Conservation (phyloP, 2,888 invertebrate species). For the Caradrina clavipalpis region DNA sequence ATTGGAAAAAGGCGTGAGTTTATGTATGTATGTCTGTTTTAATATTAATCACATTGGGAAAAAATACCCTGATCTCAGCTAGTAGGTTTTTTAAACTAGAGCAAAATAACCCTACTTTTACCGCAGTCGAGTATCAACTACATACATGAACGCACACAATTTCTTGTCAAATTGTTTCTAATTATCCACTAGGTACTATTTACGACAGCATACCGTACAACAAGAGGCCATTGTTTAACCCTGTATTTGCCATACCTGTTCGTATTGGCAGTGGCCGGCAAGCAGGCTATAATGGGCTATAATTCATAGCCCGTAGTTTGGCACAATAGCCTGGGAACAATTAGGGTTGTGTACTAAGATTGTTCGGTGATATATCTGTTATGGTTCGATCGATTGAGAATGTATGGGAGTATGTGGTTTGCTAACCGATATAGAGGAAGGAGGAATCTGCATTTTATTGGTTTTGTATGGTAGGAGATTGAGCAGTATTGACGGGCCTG, state of each 20-base stretch:
- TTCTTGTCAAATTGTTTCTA: constrained; percentile 9
- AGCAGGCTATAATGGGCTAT: constrained; percentile 53
- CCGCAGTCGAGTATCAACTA: too few relatives aligned
- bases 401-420: constrained; percentile 21
- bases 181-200: constrained; percentile 30
- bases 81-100: neutral
- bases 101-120: neutral
- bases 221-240: constrained; percentile 32
- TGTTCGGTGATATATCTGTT: constrained; percentile 47
- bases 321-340: constrained; percentile 56
- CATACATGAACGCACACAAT: neutral
- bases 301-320: constrained; percentile 51
- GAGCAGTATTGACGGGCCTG: too few relatives aligned
- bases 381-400: constrained; percentile 31
- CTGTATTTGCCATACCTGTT: constrained; percentile 51
- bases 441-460: neutral
- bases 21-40: too few relatives aligned
- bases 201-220: constrained; percentile 17
- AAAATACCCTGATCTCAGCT: neutral
- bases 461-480: too few relatives aligned
- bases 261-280: constrained; percentile 47
- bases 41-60: too few relatives aligned
- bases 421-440: neutral
- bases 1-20: too few relatives aligned
- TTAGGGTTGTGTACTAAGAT: constrained; percentile 54